phyloP scores from a whole-genome alignment of 2,888 invertebrate species.

The Ptilodon capucinus region DNA sequence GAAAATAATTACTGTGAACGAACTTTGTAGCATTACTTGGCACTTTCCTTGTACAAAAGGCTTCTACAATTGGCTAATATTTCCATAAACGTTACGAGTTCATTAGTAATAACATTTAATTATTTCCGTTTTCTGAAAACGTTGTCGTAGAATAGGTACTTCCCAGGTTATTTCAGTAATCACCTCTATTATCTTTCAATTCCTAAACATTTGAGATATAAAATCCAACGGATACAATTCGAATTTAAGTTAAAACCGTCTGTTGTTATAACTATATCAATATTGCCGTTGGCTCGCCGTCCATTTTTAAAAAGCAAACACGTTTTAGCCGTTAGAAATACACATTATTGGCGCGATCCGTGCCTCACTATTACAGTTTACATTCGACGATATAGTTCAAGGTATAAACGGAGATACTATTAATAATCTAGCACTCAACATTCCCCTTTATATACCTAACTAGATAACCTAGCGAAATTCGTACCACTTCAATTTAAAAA shows the following conservation, averaged over 20 bases:
- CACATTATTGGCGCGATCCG: constrained; percentile 62
- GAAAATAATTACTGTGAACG: no score
- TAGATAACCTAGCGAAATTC: no score
- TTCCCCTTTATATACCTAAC: not conserved
- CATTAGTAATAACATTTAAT: no score
- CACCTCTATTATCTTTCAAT: not conserved
- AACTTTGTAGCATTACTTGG: no score
- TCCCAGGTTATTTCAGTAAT: not conserved
- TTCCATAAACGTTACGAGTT: no score
- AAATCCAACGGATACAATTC: not conserved
- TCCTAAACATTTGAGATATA: not conserved
- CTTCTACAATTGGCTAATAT: no score
- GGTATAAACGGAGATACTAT: constrained; percentile 14
- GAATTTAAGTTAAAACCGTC: constrained; percentile 12
- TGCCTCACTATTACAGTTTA: constrained; percentile 64
- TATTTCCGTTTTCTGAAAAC: no score
- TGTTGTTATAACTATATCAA: constrained; percentile 22
- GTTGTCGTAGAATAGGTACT: no score
- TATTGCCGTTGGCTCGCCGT: constrained; percentile 14
- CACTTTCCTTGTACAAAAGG: no score
- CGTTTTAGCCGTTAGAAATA: constrained; percentile 44
- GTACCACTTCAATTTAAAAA: no score
- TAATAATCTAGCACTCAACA: not conserved
- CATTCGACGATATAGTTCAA: constrained; percentile 41
- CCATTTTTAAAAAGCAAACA: constrained; percentile 36